phyloP scores from a whole-genome alignment of 2,113 vertebrate species.

The Salminus brasiliensis region DNA sequence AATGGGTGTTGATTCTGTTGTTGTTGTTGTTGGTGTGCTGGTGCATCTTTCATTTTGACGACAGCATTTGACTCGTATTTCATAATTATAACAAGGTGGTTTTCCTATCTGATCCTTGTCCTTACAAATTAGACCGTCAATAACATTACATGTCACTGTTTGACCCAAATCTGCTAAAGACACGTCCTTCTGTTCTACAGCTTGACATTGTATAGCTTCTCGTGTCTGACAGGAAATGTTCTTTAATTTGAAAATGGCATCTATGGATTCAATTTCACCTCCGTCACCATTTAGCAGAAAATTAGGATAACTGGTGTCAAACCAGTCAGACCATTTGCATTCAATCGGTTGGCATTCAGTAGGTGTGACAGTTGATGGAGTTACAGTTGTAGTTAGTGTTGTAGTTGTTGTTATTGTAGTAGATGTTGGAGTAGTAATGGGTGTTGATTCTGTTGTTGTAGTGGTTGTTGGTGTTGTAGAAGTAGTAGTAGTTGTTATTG shows the following conservation, averaged over 20 bases:
- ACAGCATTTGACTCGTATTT: conserved; percentile 20
- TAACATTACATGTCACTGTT: conserved; percentile 3
- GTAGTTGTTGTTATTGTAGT: background rate
- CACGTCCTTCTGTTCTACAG: background rate
- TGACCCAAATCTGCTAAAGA: background rate
- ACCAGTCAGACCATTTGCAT: conserved; percentile 10
- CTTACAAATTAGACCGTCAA: conserved; percentile 13
- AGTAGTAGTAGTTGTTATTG: background rate
- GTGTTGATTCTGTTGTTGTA: background rate
- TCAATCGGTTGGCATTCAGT: background rate
- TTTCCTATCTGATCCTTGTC: background rate
- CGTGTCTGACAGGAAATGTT: background rate
- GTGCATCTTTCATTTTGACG: too few species aligned
- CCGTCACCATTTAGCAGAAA: background rate
- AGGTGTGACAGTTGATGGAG: too few species aligned
- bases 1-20: background rate
- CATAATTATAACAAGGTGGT: conserved; percentile 1
- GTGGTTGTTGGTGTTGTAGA: too few species aligned
- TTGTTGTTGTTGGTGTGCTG: too few species aligned
- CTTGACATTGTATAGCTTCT: background rate
- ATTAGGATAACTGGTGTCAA: background rate
- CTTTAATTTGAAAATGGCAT: background rate
- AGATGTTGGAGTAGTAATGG: background rate
- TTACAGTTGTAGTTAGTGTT: too few species aligned
- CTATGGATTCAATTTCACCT: conserved; percentile 19